Conservation (phyloP, 2,888 invertebrate species). For the Ichneumoninae sp. region DNA sequence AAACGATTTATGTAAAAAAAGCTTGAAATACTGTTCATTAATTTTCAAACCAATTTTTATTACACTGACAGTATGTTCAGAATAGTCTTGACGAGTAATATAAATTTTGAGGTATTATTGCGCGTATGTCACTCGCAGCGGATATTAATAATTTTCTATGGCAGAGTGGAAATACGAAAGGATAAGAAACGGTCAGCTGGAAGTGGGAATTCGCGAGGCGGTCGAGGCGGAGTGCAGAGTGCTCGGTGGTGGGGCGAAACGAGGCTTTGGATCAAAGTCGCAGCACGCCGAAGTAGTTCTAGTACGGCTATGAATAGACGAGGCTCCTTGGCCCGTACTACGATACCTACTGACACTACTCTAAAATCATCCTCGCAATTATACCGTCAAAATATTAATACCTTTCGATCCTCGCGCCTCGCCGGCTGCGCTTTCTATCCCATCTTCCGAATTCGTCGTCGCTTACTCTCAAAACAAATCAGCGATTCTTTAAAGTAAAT, state of each 20-base stretch:
- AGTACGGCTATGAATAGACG: constrained; percentile 83
- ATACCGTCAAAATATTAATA: constrained; percentile 51
- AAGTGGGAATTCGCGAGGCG: constrained; percentile 12
- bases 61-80: no score
- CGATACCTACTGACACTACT: constrained; percentile 39
- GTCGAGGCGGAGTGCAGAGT: constrained; percentile 11
- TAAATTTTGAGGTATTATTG: no score
- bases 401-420: background rate
- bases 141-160: background rate
- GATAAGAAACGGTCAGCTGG: constrained; percentile 29
- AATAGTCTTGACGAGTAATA: no score
- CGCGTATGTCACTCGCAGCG: no score
- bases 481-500: no score
- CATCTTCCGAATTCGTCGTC: background rate
- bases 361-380: constrained; percentile 58
- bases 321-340: constrained; percentile 79
- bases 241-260: constrained; percentile 68
- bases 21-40: no score
- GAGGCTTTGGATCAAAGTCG: constrained; percentile 81
- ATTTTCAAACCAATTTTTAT: no score
- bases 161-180: background rate
- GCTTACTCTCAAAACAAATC: background rate
- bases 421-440: background rate
- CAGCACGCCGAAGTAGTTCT: constrained; percentile 81
- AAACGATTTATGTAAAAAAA: no score